phyloP scores from a whole-genome alignment of 2,797 vertebrate genomes.

The Enteromius treurensis region DNA sequence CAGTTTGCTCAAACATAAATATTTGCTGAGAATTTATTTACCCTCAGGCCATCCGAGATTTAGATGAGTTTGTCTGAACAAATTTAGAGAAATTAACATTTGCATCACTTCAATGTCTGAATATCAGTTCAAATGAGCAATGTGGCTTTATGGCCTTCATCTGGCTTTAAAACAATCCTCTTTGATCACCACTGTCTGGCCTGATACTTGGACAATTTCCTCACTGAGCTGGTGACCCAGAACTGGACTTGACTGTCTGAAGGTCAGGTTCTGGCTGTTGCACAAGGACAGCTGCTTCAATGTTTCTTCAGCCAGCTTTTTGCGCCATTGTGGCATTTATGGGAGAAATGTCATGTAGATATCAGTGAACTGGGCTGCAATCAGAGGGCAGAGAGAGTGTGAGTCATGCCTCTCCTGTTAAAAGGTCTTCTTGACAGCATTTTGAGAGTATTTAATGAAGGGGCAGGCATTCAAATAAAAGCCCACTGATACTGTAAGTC shows the following conservation, averaged over 20 bases:
- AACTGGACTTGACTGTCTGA: conserved; percentile 3
- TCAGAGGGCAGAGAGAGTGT: neutral
- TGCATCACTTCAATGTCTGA: neutral
- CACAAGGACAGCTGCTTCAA: conserved; percentile 6
- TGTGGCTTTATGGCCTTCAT: no score
- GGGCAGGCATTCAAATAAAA: neutral
- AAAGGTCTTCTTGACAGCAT: neutral
- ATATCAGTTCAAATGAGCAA: neutral
- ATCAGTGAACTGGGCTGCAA: neutral
- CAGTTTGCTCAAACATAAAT: neutral
- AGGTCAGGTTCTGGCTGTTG: conserved; percentile 9
- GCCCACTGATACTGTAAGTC: neutral
- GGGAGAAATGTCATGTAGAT: conserved; percentile 1
- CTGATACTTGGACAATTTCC: neutral
- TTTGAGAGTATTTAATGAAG: neutral
- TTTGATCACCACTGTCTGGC: conserved; percentile 24
- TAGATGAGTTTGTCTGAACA: neutral
- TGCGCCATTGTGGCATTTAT: neutral
- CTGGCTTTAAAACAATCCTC: neutral
- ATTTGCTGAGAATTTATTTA: neutral
- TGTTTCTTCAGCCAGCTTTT: conserved; percentile 5
- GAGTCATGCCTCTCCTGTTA: conserved; percentile 3
- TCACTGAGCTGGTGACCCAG: conserved; percentile 11
- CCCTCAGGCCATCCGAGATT: neutral
- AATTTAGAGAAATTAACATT: neutral